Conservation (phyloP, 2,888 invertebrate genomes). For the Agonopterix arenella region DNA sequence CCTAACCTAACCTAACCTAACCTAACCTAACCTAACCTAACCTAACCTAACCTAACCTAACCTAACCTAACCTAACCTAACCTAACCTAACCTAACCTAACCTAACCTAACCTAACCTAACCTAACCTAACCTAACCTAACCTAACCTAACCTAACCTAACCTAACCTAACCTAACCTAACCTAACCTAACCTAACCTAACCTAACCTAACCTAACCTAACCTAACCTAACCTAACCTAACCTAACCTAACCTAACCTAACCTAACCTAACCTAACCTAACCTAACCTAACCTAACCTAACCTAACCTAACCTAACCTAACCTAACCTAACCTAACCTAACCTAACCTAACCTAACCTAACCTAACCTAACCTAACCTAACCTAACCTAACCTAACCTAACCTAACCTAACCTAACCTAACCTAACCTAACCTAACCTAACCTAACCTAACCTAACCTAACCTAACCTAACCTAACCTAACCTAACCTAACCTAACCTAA, state of each 20-base stretch:
- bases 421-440: conserved; percentile 20
- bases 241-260: conserved; percentile 13
- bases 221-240: conserved; percentile 20
- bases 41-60: conserved; percentile 14
- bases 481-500: conserved; percentile 16
- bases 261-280: conserved; percentile 20
- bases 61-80: conserved; percentile 20
- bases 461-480: conserved; percentile 20
- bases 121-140: conserved; percentile 20
- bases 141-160: conserved; percentile 12
- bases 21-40: conserved; percentile 20
- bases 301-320: conserved; percentile 15
- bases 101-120: conserved; percentile 16
- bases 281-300: conserved; percentile 16
- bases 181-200: conserved; percentile 16
- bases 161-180: conserved; percentile 20
- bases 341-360: conserved; percentile 12
- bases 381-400: conserved; percentile 17
- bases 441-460: conserved; percentile 11
- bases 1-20: conserved; percentile 17
- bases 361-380: conserved; percentile 20
- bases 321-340: conserved; percentile 20
- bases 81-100: conserved; percentile 18
- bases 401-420: conserved; percentile 16
- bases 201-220: conserved; percentile 16